Percentiles rank a stretch among this genome's conserved stretches.
These are phyloP conservation scores for Ormyrus nitidulus DNA, from an alignment of 2,888 invertebrate species.

Conservation along the genomic window DNA sequence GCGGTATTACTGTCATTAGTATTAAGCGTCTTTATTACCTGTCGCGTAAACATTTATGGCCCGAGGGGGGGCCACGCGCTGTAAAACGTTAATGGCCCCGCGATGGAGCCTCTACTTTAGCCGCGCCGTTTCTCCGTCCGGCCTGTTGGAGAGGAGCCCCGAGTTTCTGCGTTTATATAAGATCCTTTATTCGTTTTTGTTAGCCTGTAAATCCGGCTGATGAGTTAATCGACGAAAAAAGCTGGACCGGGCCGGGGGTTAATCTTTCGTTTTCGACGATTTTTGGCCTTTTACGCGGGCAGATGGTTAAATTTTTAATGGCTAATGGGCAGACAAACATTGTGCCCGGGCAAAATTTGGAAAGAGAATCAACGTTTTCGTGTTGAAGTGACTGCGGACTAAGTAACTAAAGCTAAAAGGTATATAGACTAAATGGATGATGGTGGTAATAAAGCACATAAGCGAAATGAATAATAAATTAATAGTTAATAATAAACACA, in stretches of 20 bases:
- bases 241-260: too few species aligned
- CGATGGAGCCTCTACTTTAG: slow-evolving; percentile 36
- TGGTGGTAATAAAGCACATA: too few species aligned
- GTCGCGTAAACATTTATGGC: slow-evolving; percentile 60
- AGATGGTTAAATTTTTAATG: too few species aligned
- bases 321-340: too few species aligned
- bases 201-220: slow-evolving; percentile 43
- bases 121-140: not conserved
- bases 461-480: too few species aligned
- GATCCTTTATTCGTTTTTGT: slow-evolving; percentile 41
- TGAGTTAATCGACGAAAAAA: slow-evolving; percentile 51
- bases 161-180: not conserved
- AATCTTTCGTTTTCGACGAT: too few species aligned
- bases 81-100: slow-evolving; percentile 49
- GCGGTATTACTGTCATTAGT: slow-evolving; percentile 58
- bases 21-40: slow-evolving; percentile 61
- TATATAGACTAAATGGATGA: too few species aligned
- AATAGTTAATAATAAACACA: too few species aligned
- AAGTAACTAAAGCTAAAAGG: too few species aligned
- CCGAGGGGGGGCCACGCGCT: slow-evolving; percentile 20
- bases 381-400: too few species aligned
- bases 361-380: not conserved
- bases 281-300: too few species aligned
- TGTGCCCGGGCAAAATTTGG: too few species aligned
- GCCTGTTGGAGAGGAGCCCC: not conserved